Percentiles rank a stretch among this genome's conserved stretches.
These are phyloP conservation scores for Alviniconcha marisindica DNA, from an alignment of 1,140 invertebrate genomes.

Conservation along the genomic window DNA sequence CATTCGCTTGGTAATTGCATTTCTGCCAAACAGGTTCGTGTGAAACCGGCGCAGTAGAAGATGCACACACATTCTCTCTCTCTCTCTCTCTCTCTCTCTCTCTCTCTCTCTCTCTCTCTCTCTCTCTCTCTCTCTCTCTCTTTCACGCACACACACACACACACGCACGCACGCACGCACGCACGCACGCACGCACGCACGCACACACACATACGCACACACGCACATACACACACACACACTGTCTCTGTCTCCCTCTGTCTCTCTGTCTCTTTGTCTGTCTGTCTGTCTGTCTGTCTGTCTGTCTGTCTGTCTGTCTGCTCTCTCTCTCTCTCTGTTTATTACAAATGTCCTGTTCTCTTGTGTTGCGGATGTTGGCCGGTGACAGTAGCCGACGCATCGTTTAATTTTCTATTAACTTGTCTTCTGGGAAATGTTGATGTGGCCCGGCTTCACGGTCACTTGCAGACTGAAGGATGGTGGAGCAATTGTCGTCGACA, in stretches of 20 bases:
- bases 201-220: not conserved
- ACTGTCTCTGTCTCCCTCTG: conserved; percentile 8
- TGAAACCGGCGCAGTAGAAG: no score
- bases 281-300: not conserved
- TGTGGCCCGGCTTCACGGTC: no score
- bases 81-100: not conserved
- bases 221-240: not conserved
- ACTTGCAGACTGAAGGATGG: no score
- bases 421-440: no score
- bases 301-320: not conserved
- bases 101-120: not conserved
- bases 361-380: no score
- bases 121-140: not conserved
- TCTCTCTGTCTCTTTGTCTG: not conserved
- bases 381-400: no score
- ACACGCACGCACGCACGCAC: no score
- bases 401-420: no score
- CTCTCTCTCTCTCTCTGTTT: not conserved
- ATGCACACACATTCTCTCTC: not conserved
- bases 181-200: no score
- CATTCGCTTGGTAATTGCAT: not conserved
- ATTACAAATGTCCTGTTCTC: no score
- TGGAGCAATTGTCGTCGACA: no score
- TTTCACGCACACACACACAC: not conserved
- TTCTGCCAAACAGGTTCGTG: no score